Conservation (phyloP, 2,888 invertebrate species). For the Galerucella pusilla region DNA sequence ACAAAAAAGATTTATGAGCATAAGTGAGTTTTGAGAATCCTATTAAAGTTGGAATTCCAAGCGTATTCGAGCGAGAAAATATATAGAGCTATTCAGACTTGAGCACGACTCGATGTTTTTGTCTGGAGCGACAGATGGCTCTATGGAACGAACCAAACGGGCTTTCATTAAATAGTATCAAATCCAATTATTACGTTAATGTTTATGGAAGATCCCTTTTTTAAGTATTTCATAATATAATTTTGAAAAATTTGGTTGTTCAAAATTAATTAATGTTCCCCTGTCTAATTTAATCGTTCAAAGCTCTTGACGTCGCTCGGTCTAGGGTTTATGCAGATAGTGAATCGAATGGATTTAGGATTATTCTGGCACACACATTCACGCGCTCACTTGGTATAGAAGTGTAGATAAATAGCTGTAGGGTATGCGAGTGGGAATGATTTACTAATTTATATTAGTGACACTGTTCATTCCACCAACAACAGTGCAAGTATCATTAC, state of each 20-base stretch:
- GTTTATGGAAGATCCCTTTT: background rate
- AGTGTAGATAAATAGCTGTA: background rate
- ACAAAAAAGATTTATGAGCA: constrained; percentile 18
- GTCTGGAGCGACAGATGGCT: constrained; percentile 13
- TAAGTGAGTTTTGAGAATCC: constrained; percentile 23
- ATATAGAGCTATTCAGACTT: constrained; percentile 7
- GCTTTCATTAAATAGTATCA: background rate
- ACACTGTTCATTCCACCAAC: background rate
- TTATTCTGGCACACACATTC: background rate
- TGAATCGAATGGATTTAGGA: background rate
- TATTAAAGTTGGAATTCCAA: constrained; percentile 24
- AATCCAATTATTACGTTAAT: constrained; percentile 2
- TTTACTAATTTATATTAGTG: background rate
- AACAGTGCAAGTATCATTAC: background rate
- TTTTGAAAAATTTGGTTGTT: no score
- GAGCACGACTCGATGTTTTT: constrained; percentile 12
- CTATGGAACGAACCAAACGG: background rate
- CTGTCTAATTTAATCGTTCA: background rate
- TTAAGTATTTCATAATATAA: background rate
- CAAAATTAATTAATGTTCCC: no score
- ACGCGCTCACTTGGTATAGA: background rate
- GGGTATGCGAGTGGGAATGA: no score
- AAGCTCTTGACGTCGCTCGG: background rate
- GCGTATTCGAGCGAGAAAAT: constrained; percentile 15
- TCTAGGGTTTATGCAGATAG: background rate